These are phyloP conservation scores for Cryptoblepharus egeriae DNA, from an alignment of 2,797 vertebrate species.

Conservation along the genomic window DNA sequence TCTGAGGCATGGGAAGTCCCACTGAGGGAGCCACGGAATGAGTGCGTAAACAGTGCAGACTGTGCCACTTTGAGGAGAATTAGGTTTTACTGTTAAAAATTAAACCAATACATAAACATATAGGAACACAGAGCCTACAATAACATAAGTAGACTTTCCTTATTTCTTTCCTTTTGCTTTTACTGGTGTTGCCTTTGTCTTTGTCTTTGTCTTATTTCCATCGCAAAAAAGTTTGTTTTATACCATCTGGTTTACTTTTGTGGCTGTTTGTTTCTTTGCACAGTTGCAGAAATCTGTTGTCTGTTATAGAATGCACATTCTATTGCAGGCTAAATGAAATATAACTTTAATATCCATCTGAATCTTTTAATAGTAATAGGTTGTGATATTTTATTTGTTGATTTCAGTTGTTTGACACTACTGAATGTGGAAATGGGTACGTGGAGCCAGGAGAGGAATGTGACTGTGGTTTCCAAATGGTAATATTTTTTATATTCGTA, in stretches of 20 bases:
- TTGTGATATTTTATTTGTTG: conserved; percentile 42
- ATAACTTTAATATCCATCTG: not conserved
- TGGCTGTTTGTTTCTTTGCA: not conserved
- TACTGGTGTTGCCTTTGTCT: not conserved
- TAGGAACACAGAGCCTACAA: not conserved
- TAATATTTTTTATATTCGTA: conserved; percentile 56
- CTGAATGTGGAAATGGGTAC: conserved; percentile 95
- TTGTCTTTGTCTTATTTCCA: not conserved
- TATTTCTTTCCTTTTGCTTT: not conserved
- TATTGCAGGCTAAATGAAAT: not conserved
- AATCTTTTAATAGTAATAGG: not conserved
- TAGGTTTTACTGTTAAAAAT: not conserved
- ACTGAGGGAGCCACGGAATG: not conserved
- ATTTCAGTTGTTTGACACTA: conserved; percentile 89
- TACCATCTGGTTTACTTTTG: not conserved
- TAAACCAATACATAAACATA: not conserved
- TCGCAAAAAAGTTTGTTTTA: too few relatives aligned
- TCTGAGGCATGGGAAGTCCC: too few relatives aligned
- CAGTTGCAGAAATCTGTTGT: not conserved
- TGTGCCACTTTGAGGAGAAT: not conserved
- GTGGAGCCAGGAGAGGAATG: conserved; percentile 97
- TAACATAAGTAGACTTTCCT: not conserved
- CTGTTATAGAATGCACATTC: not conserved
- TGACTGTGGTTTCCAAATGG: conserved; percentile 90
- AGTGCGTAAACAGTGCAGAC: not conserved